These are phyloP conservation scores for Rhinopomastus cyanomelas DNA, from an alignment of 2,113 vertebrate genomes.

Conservation along the genomic window DNA sequence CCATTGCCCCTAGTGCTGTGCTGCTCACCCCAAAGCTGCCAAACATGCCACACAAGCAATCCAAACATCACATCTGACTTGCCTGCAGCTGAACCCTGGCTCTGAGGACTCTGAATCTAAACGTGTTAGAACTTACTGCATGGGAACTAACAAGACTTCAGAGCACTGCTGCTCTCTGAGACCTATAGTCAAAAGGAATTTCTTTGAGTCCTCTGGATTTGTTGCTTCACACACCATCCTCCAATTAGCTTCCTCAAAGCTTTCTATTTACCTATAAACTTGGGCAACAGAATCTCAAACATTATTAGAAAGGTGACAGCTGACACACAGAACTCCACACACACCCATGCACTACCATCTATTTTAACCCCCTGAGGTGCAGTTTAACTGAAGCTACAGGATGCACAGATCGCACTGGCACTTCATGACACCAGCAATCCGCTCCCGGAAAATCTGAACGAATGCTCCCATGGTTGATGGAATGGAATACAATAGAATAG, in stretches of 20 bases:
- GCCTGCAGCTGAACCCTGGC: background rate
- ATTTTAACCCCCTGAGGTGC: background rate
- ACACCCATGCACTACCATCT: no score
- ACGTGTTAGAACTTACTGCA: fast-evolving
- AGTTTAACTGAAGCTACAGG: background rate
- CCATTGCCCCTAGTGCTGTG: no score
- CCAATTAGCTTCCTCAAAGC: background rate
- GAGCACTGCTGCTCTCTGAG: background rate
- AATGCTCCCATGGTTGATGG: background rate
- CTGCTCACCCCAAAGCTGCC: background rate
- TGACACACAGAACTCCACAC: background rate
- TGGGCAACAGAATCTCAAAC: background rate
- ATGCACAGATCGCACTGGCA: background rate
- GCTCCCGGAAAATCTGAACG: background rate
- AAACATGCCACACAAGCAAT: background rate
- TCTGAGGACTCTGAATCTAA: background rate
- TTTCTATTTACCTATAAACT: background rate
- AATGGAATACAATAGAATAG: no score
- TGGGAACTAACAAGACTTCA: fast-evolving
- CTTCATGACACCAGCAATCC: background rate
- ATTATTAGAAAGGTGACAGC: background rate
- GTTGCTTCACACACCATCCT: background rate
- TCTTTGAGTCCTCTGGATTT: background rate
- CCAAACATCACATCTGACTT: fast-evolving
- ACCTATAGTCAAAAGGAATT: background rate